A percentile compares a stretch with the other conserved stretches of the same genome.
Conservation (phyloP, 2,113 vertebrate genomes). For the Patagioenas fasciata region DNA sequence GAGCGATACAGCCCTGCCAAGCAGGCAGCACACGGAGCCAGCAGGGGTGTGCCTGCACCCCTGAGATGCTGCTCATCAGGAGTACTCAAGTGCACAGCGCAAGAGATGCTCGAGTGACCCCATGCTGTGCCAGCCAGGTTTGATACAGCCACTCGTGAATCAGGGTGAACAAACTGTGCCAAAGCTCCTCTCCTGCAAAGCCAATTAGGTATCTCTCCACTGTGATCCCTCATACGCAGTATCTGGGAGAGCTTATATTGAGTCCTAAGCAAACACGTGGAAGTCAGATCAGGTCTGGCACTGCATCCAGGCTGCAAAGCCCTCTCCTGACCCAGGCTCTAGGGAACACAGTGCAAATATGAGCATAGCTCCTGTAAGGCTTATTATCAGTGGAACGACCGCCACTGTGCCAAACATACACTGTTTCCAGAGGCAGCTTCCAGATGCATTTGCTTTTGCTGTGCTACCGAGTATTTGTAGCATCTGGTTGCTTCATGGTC, state of each 20-base stretch:
- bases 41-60: not conserved
- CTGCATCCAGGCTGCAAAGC: not conserved
- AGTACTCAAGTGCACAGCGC: not conserved
- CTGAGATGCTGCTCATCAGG: not conserved
- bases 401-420: not conserved
- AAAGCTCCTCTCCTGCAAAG: not conserved
- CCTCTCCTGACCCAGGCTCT: not conserved
- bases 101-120: not conserved
- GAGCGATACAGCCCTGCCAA: not conserved
- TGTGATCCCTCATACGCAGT: not conserved
- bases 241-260: not conserved
- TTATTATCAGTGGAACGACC: accelerated
- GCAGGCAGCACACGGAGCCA: not conserved
- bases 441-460: not conserved
- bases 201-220: not conserved
- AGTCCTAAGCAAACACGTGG: accelerated
- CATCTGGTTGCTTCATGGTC: not conserved
- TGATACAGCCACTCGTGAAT: not conserved
- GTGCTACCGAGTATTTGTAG: not conserved
- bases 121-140: not conserved
- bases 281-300: not conserved
- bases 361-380: not conserved
- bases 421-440: not conserved
- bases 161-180: not conserved
- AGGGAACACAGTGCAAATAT: not conserved